Conservation (phyloP, 2,888 invertebrate genomes). For the Caenorhabditis imperialis region DNA sequence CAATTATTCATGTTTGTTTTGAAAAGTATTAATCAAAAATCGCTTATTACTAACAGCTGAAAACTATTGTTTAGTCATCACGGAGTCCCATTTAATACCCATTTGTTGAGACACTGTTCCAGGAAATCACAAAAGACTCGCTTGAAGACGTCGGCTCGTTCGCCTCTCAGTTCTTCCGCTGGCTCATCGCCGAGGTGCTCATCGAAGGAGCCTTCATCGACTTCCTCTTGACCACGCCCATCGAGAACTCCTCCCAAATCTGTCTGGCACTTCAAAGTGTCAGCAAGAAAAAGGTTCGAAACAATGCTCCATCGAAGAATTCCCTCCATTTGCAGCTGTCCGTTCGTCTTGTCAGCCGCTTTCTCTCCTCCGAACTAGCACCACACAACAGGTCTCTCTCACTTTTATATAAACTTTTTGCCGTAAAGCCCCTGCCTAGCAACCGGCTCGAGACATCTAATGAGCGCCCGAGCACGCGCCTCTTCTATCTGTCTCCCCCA, state of each 20-base stretch:
- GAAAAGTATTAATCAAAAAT: no score
- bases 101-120: not conserved
- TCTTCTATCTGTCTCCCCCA: not conserved
- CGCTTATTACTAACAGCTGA: no score
- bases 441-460: no score
- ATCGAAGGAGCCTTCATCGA: slow-evolving; percentile 65
- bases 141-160: slow-evolving; percentile 47
- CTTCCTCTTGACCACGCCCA: slow-evolving; percentile 56
- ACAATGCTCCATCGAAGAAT: no score
- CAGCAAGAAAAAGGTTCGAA: slow-evolving; percentile 58
- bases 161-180: slow-evolving; percentile 50
- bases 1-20: no score
- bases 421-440: no score
- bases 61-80: no score
- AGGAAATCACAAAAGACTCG: slow-evolving; percentile 41
- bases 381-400: slow-evolving; percentile 66
- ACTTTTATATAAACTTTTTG: no score
- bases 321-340: slow-evolving; percentile 56
- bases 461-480: no score
- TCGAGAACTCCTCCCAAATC: slow-evolving; percentile 45
- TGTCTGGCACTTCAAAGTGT: slow-evolving; percentile 53
- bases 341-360: slow-evolving; percentile 67
- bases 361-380: slow-evolving; percentile 59
- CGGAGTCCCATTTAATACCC: no score
- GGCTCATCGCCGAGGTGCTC: slow-evolving; percentile 53